Evolutionary conservation across 1,140 invertebrate genomes (phyloP).

Genomic region (Octopus sinensis): DNA sequence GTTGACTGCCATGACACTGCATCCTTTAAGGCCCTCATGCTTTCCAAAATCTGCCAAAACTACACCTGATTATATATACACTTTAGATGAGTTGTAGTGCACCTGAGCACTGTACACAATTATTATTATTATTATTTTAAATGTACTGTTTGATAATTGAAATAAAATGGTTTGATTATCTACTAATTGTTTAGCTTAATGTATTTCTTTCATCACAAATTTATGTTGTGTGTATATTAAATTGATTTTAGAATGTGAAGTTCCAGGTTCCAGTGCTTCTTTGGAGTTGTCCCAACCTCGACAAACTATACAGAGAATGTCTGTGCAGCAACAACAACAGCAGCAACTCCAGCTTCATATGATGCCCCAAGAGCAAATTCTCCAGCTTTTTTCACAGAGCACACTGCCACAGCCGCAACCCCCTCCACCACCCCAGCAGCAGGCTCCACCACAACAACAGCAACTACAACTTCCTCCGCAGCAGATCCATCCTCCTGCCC

Average conservation of each 20-base stretch:
- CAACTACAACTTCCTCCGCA: slow-evolving; percentile 38
- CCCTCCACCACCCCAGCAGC: slow-evolving; percentile 43
- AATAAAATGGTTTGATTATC: too few relatives aligned
- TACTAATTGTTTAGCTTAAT: too few relatives aligned
- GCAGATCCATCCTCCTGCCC: slow-evolving; percentile 17
- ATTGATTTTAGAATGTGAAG: neutral
- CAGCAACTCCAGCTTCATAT: slow-evolving; percentile 37
- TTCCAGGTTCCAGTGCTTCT: slow-evolving; percentile 3
- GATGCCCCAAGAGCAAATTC: slow-evolving; percentile 21
- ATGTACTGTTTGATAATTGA: too few relatives aligned
- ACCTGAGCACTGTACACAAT: too few relatives aligned
- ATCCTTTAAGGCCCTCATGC: too few relatives aligned
- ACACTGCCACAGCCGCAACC: slow-evolving; percentile 32
- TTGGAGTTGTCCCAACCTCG: neutral
- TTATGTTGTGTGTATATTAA: too few relatives aligned
- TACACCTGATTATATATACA: too few relatives aligned
- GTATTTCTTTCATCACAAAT: too few relatives aligned
- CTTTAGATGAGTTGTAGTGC: too few relatives aligned
- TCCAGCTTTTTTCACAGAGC: slow-evolving; percentile 26
- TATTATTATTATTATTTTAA: too few relatives aligned
- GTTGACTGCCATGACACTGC: too few relatives aligned
- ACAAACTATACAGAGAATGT: slow-evolving; percentile 18
- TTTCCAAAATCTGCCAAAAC: too few relatives aligned
- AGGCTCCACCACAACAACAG: slow-evolving; percentile 29
- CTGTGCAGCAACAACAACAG: slow-evolving; percentile 30